These are phyloP conservation scores for Anadara kagoshimensis DNA, from an alignment of 1,140 invertebrate genomes.

Conservation along the genomic window DNA sequence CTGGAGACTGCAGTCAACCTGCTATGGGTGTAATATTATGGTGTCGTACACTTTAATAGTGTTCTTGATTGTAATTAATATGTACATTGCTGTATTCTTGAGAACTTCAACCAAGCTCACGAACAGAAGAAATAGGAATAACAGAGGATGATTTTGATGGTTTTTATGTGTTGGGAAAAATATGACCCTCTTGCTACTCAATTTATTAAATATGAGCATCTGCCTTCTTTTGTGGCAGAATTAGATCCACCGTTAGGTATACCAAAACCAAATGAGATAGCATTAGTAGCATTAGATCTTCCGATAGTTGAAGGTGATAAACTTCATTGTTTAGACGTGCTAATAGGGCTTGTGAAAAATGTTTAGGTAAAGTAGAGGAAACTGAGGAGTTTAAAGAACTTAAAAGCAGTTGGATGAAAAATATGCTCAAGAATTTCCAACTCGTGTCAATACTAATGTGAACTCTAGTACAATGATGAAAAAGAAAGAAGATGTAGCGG, in stretches of 20 bases:
- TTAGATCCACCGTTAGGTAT: constrained; percentile 92
- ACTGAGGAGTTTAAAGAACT: constrained; percentile 93
- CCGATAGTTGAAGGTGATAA: constrained; percentile 96
- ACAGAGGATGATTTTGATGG: constrained; percentile 98
- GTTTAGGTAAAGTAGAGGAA: constrained; percentile 92
- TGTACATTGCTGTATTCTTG: constrained; percentile 99
- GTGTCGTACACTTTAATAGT: constrained; percentile 97
- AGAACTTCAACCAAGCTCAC: constrained; percentile 98
- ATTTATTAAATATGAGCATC: constrained; percentile 93
- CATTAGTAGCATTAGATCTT: constrained; percentile 95
- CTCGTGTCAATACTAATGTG: constrained; percentile 92
- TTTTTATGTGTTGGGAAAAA: constrained; percentile 98
- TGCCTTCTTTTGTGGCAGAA: constrained; percentile 95
- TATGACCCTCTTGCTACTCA: constrained; percentile 97
- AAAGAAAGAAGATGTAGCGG: constrained; percentile 96
- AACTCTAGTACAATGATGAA: constrained; percentile 95
- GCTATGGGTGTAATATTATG: constrained; percentile 92
- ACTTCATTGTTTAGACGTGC: constrained; percentile 96
- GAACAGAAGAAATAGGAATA: constrained; percentile 95
- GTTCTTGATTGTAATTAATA: constrained; percentile 98
- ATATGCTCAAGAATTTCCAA: constrained; percentile 95
- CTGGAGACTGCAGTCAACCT: constrained; percentile 94
- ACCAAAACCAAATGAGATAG: constrained; percentile 94
- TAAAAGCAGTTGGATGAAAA: constrained; percentile 94
- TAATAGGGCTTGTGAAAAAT: constrained; percentile 94